phyloP scores from a whole-genome alignment of 2,888 invertebrate species.

The Ferdinandea cuprea region DNA sequence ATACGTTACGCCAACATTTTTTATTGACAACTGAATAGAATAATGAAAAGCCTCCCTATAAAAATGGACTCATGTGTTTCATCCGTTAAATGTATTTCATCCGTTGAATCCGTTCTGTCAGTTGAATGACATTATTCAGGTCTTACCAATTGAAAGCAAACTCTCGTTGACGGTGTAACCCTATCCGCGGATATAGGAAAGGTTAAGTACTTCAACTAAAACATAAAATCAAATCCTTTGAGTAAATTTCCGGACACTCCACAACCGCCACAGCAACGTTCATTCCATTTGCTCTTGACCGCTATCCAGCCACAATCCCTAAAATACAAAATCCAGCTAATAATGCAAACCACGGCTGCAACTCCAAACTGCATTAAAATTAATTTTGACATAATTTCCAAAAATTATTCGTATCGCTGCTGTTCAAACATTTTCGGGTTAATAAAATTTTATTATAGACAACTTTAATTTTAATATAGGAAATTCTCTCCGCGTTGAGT shows the following conservation, averaged over 20 bases:
- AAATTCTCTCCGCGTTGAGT: slow-evolving; percentile 24
- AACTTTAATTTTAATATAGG: slow-evolving; percentile 27
- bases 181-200: too few relatives aligned
- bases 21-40: too few relatives aligned
- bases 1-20: too few relatives aligned
- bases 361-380: slow-evolving; percentile 41
- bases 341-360: slow-evolving; percentile 33
- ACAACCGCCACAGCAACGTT: background rate
- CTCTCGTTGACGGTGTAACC: too few relatives aligned
- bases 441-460: slow-evolving; percentile 63
- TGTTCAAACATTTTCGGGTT: slow-evolving; percentile 30
- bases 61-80: too few relatives aligned
- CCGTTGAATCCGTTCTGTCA: too few relatives aligned
- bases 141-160: too few relatives aligned
- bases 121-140: too few relatives aligned
- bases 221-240: background rate
- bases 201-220: background rate
- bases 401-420: slow-evolving; percentile 3
- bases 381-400: slow-evolving; percentile 60
- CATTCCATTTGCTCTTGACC: background rate
- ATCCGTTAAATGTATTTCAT: too few relatives aligned
- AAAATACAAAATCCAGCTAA: slow-evolving; percentile 10
- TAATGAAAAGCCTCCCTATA: too few relatives aligned
- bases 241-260: background rate
- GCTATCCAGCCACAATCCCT: background rate